Conservation (phyloP, 2,797 vertebrate species). For the Nyctalus aviator region DNA sequence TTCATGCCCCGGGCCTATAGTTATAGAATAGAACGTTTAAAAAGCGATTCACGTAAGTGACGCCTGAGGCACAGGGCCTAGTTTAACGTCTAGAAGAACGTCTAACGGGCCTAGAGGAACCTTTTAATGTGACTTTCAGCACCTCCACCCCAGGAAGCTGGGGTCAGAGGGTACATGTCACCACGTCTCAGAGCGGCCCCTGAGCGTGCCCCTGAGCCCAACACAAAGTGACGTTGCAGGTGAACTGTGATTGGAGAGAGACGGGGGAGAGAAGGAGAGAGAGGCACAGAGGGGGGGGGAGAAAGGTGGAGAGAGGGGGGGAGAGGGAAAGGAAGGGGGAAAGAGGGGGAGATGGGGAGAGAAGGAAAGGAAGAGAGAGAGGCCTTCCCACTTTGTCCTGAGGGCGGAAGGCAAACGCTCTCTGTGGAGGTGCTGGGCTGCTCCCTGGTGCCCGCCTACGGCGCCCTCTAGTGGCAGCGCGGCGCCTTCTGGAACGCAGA, state of each 20-base stretch:
- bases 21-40: neutral
- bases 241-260: neutral
- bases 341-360: too few species aligned
- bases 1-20: too few species aligned
- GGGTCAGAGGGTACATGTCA: neutral
- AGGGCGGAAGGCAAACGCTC: neutral
- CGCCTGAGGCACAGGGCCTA: neutral
- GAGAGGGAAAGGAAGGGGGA: too few species aligned
- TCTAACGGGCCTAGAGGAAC: neutral
- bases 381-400: neutral
- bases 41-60: slow-evolving; percentile 8
- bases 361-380: too few species aligned
- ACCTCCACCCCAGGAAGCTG: neutral
- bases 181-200: neutral
- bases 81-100: neutral
- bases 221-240: too few species aligned
- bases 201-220: neutral
- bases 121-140: neutral
- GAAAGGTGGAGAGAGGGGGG: too few species aligned
- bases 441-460: neutral
- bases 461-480: slow-evolving; percentile 73
- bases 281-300: too few species aligned
- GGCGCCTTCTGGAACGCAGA: accelerated
- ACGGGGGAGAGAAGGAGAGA: too few species aligned
- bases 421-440: neutral